Evolutionary conservation across 2,888 invertebrate species (phyloP).

Genomic region (Chymomyza amoena): DNA sequence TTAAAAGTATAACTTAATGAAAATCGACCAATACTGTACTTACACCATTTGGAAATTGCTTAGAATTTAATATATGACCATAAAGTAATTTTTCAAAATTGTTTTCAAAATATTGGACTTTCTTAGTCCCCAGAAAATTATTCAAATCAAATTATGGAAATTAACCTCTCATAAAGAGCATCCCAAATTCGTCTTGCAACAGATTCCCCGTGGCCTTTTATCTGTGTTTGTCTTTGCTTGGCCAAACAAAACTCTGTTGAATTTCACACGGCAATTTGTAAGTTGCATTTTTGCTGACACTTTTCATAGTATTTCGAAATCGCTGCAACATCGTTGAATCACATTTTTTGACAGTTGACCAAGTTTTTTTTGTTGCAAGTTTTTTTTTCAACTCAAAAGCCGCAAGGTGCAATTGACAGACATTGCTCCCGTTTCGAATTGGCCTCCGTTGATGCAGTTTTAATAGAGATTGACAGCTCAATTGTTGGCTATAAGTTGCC

Average conservation of each 20-base stretch:
- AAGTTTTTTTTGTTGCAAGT: background rate
- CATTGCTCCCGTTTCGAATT: constrained; percentile 4
- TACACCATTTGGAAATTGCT: no score
- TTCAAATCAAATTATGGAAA: no score
- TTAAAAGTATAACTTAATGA: no score
- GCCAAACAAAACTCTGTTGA: constrained; percentile 23
- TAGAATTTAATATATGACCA: no score
- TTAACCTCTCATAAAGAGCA: background rate
- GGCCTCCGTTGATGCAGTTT: background rate
- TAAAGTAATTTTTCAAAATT: no score
- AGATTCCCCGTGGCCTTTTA: constrained; percentile 29
- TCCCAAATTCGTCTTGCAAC: background rate
- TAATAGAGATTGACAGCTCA: constrained; percentile 53
- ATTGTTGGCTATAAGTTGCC: constrained; percentile 8
- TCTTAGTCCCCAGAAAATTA: no score
- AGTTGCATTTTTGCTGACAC: background rate
- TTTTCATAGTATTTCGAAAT: background rate
- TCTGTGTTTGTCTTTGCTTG: constrained; percentile 15
- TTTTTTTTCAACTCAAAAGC: background rate
- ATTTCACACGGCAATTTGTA: constrained; percentile 50
- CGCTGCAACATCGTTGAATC: background rate
- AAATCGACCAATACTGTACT: no score
- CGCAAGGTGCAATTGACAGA: background rate
- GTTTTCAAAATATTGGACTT: no score
- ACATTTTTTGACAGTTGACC: background rate